Base-by-base conservation (phyloP, 1,140 invertebrate genomes). In the Drosophila bipectinata region DNA sequence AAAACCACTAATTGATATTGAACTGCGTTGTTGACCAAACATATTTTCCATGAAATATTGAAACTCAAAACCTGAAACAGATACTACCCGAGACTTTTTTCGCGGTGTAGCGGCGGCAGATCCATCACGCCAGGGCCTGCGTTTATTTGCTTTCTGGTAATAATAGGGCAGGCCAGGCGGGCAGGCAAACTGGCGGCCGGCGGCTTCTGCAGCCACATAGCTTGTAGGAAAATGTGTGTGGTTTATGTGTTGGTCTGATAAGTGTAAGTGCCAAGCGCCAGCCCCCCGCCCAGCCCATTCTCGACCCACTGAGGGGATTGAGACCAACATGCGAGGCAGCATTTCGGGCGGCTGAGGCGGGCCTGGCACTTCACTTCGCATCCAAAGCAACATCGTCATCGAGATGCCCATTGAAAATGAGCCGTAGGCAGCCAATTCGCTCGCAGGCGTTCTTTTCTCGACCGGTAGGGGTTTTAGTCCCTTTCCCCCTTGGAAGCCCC, bases 121-220 rank as follows among this genome's bases (percentile, higher is more conserved):
- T 76, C 61, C 72, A 75, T 67, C 73, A 74, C 41, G 58, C 49
- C 39, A 39, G 37, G 41, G 69, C 44, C 55, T 68, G 74, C 58
- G 55, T 85, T 85, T 85, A 79, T 85, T 85, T 85, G 78, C 75
- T 82, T 75, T 85, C 67, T 55, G 78, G 80, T 87, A 82, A 85
- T 87, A 85, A 85, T 85, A 85, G 82, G 83, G 75, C 68, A 79
- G 77, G 77, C 72, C 80, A 77, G 78, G 66, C 77, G 85, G 52
- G 64, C 80, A 67, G 73, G 78, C 28, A 30, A 8, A 30, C 28
- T 8, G 28, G 32, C 32, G 8, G 8, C 32, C 8, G 53, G 64
- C 80, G 72, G 78, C 83, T 82, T 88, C 83, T 87, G 81, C 67
- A 41, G 56, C 77, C 45, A 32, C 34, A 61, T 68, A 52, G 62